Conservation (phyloP, 2,797 vertebrate species). For the Neoniphon sammara region DNA sequence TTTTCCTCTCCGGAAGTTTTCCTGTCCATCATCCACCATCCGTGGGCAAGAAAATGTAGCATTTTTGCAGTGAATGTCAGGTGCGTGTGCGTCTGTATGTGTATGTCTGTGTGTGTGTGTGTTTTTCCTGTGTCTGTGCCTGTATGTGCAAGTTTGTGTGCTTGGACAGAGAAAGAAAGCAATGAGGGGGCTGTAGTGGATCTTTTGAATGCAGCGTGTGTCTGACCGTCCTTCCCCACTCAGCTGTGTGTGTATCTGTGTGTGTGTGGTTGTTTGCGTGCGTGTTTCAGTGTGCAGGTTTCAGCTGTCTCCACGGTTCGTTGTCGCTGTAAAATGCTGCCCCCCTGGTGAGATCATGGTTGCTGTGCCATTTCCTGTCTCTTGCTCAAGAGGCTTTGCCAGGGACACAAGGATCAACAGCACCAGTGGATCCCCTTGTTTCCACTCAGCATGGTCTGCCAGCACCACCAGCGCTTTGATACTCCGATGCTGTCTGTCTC, state of each 20-base stretch:
- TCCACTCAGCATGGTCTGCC: conserved; percentile 62
- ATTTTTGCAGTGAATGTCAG: background rate
- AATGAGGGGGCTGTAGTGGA: conserved; percentile 13
- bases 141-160: conserved; percentile 31
- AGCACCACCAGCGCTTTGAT: conserved; percentile 47
- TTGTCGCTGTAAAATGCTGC: conserved; percentile 66
- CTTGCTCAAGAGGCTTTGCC: conserved; percentile 60
- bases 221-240: conserved; percentile 41
- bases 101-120: background rate
- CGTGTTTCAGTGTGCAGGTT: conserved; percentile 43
- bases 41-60: conserved; percentile 28
- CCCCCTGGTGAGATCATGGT: conserved; percentile 61
- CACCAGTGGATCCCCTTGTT: conserved; percentile 53
- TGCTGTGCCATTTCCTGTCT: conserved; percentile 52
- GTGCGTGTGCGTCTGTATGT: background rate
- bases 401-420: conserved; percentile 65
- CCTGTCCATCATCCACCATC: conserved; percentile 57
- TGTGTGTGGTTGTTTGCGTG: conserved; percentile 8
- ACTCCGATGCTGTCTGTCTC: conserved; percentile 49
- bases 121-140: background rate
- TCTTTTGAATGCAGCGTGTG: conserved; percentile 59
- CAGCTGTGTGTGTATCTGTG: conserved; percentile 46
- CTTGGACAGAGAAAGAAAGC: conserved; percentile 2
- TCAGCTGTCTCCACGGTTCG: conserved; percentile 67
- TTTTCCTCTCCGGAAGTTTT: conserved; percentile 68